A percentile compares a stretch with the other conserved stretches of the same genome.
Conservation (phyloP, 2,888 invertebrate species). For the Nineta flava region DNA sequence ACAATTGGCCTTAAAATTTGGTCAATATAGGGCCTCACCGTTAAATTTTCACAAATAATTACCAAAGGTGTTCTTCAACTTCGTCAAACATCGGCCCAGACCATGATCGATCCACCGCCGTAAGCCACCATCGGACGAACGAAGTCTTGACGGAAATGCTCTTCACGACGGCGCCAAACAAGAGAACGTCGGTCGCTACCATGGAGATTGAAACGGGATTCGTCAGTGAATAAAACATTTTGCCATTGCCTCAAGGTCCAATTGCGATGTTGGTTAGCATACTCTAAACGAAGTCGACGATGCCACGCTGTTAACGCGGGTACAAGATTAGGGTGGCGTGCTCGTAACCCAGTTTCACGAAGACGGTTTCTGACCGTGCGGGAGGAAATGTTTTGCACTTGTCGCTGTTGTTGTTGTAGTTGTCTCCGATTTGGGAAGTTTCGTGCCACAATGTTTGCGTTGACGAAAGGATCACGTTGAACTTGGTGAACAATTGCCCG, state of each 20-base stretch:
- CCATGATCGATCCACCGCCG: no score
- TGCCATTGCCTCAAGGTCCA: background rate
- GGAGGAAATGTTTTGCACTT: no score
- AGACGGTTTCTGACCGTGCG: background rate
- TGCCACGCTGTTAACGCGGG: background rate
- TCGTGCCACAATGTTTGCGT: background rate
- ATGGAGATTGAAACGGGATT: no score
- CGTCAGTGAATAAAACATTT: constrained; percentile 3
- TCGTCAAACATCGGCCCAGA: background rate
- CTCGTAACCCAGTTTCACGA: background rate
- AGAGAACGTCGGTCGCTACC: no score
- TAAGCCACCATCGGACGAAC: no score
- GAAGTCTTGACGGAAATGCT: no score
- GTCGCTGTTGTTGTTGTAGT: background rate
- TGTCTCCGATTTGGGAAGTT: background rate
- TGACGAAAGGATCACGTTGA: no score
- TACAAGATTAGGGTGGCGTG: background rate
- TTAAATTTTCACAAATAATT: background rate
- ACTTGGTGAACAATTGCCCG: no score
- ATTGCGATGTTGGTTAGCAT: background rate
- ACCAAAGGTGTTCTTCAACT: background rate
- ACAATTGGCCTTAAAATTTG: no score
- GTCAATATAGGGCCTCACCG: background rate
- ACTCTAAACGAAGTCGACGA: background rate
- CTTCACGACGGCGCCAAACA: no score